Evolutionary conservation across 2,797 vertebrate genomes (phyloP).

Genomic region (Catharus ustulatus): DNA sequence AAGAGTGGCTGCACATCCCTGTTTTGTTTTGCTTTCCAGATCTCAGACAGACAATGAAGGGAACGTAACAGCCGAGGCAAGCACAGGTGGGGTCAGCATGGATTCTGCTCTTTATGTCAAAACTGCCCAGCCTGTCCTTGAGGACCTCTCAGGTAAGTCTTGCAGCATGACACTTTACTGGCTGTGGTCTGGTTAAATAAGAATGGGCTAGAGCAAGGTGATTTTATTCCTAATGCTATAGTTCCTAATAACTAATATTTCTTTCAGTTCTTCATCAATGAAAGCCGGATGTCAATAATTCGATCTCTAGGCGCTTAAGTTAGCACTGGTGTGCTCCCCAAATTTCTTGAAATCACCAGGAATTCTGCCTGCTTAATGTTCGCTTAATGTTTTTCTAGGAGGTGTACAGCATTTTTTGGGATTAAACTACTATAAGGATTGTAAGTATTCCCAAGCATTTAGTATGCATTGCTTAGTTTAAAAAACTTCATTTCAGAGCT

Average conservation of each 20-base stretch:
- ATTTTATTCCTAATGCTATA: not conserved
- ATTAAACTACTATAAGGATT: not conserved
- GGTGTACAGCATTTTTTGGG: not conserved
- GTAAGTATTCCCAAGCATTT: not conserved
- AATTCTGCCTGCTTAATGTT: not conserved
- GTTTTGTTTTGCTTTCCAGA: slow-evolving; percentile 76
- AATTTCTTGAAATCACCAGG: not conserved
- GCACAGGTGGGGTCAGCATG: slow-evolving; percentile 79
- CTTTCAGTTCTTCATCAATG: not conserved
- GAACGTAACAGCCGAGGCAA: slow-evolving; percentile 78
- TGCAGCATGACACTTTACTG: not conserved
- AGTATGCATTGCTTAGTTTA: not conserved
- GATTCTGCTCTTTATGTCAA: slow-evolving; percentile 86
- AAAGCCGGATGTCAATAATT: fast-evolving
- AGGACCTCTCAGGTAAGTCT: slow-evolving; percentile 88
- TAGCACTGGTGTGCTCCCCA: not conserved
- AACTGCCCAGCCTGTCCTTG: slow-evolving; percentile 84
- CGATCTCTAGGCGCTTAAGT: not conserved
- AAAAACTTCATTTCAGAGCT: not conserved
- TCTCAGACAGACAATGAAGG: slow-evolving; percentile 92
- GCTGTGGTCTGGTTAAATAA: not conserved
- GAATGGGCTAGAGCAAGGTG: not conserved
- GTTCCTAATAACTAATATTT: not conserved
- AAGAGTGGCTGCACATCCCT: not conserved
- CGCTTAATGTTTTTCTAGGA: not conserved